Conservation (phyloP, 2,888 invertebrate species). For the Nephrotoma guestfalica region DNA sequence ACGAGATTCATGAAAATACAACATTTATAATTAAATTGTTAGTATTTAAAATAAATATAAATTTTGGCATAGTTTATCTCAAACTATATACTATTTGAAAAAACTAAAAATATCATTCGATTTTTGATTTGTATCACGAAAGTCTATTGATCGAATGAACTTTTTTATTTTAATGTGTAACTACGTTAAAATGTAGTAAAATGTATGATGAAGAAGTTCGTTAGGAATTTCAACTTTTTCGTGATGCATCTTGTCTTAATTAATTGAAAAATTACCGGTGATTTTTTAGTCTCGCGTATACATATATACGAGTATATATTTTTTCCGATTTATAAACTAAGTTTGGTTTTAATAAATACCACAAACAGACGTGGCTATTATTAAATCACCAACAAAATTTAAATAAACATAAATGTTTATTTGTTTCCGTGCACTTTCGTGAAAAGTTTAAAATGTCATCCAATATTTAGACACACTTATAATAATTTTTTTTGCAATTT, state of each 20-base stretch:
- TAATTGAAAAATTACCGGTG: background rate
- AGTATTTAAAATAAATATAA: background rate
- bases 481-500: background rate
- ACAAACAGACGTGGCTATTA: background rate
- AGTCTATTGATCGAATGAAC: constrained; percentile 3
- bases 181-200: background rate
- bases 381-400: background rate
- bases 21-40: background rate
- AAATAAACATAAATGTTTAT: background rate
- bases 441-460: background rate
- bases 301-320: background rate
- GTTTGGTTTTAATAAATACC: background rate
- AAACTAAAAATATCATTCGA: background rate
- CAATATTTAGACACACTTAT: background rate
- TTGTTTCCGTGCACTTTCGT: background rate
- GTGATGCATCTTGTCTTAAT: background rate
- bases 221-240: background rate
- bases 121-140: background rate
- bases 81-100: background rate
- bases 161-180: background rate
- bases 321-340: background rate
- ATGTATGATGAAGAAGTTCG: background rate
- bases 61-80: background rate
- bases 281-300: background rate
- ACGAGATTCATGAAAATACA: background rate